A percentile compares a stretch with the other conserved stretches of the same genome.
Evolutionary conservation across 1,140 invertebrate genomes (phyloP).

Genomic region (Conus ventricosus): DNA sequence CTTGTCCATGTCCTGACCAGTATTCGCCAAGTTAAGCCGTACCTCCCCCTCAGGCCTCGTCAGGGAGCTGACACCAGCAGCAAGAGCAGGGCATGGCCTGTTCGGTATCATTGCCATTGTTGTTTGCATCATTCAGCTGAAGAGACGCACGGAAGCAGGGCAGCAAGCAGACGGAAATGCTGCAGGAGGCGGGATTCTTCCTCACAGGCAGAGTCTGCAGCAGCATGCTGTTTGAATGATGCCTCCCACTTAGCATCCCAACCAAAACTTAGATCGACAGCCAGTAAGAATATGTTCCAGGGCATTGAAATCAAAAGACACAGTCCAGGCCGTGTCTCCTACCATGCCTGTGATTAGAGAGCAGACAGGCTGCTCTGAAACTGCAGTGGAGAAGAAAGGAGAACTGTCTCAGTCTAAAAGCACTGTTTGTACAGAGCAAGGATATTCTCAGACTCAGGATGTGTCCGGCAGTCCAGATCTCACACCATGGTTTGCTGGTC

Average conservation of each 20-base stretch:
- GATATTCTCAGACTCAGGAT: neutral
- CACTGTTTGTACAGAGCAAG: neutral
- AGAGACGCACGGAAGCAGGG: no score
- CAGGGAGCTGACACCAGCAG: neutral
- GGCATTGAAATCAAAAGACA: neutral
- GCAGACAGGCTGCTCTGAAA: neutral
- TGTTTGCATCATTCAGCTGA: neutral
- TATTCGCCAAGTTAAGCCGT: constrained; percentile 29
- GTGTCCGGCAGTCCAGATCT: neutral
- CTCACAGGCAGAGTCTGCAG: neutral
- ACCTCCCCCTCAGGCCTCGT: constrained; percentile 16
- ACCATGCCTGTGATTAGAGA: neutral
- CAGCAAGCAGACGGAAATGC: neutral
- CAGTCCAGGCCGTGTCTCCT: no score
- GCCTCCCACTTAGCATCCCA: neutral
- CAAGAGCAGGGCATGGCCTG: neutral
- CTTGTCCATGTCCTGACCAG: constrained; percentile 61
- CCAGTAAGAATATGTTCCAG: neutral
- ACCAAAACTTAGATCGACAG: neutral
- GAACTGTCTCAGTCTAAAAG: neutral
- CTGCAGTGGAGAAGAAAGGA: neutral
- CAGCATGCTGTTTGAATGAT: neutral
- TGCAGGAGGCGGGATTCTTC: neutral
- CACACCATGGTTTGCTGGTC: neutral
- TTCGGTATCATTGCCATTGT: no score